A percentile compares a stretch with the other conserved stretches of the same genome.
Evolutionary conservation across 2,888 invertebrate species (phyloP).

Genomic region (Tineola bisselliella): DNA sequence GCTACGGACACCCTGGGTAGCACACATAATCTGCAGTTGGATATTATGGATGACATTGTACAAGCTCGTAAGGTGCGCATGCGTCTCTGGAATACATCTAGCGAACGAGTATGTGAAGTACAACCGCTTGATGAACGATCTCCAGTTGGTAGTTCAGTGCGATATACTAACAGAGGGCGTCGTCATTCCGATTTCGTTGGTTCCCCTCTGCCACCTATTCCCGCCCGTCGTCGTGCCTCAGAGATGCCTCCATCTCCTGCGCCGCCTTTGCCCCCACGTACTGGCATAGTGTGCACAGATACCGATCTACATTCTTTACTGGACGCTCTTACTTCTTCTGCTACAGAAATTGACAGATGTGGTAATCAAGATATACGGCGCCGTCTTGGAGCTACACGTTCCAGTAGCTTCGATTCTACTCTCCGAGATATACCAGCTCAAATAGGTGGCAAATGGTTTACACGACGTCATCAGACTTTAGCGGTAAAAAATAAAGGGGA

Average conservation of each 20-base stretch:
- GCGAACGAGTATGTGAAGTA: conserved; percentile 82
- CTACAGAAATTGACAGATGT: conserved; percentile 80
- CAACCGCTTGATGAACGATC: conserved; percentile 79
- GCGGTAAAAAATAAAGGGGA: conserved; percentile 69
- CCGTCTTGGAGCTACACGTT: conserved; percentile 75
- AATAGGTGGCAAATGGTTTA: conserved; percentile 77
- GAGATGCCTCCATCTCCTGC: conserved; percentile 73
- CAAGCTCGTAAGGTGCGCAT: conserved; percentile 83
- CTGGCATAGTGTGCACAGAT: conserved; percentile 82
- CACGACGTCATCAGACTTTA: conserved; percentile 80
- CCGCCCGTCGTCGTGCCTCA: conserved; percentile 74
- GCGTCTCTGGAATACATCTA: conserved; percentile 86
- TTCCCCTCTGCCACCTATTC: conserved; percentile 70
- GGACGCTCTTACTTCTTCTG: conserved; percentile 81
- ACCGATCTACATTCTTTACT: conserved; percentile 83
- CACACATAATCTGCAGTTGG: conserved; percentile 83
- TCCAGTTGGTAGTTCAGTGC: conserved; percentile 58
- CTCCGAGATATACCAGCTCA: conserved; percentile 60
- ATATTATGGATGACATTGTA: conserved; percentile 90
- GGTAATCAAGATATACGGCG: conserved; percentile 69
- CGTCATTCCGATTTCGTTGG: conserved; percentile 80
- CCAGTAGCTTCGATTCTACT: conserved; percentile 87
- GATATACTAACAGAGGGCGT: conserved; percentile 71
- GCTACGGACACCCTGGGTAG: conserved; percentile 78
- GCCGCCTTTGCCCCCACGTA: conserved; percentile 34